Conservation (phyloP, 1,140 invertebrate genomes). For the Oncopodura yosiiana region DNA sequence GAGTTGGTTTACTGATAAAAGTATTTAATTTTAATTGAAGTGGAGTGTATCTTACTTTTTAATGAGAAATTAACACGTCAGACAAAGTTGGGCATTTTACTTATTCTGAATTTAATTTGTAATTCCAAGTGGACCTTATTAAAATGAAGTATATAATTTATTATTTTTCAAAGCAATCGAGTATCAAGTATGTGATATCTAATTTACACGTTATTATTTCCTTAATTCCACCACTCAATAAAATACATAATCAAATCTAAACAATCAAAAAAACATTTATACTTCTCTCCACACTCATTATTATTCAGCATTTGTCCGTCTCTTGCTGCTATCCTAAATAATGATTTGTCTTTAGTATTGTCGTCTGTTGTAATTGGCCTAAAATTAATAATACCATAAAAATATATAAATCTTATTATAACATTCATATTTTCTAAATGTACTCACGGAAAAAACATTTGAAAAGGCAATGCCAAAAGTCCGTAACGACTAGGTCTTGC, state of each 20-base stretch:
- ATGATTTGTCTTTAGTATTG: conserved; percentile 4
- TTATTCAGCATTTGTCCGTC: conserved; percentile 18
- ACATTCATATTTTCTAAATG: neutral
- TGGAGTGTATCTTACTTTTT: too few species aligned
- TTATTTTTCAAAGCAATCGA: too few species aligned
- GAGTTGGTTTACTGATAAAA: too few species aligned
- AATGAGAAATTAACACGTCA: too few species aligned
- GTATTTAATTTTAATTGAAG: too few species aligned
- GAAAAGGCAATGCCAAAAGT: conserved; percentile 21
- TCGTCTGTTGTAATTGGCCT: neutral
- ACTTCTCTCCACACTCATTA: conserved; percentile 15
- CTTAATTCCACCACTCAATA: conserved; percentile 25
- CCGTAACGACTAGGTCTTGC: conserved; percentile 19
- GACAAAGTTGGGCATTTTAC: too few species aligned
- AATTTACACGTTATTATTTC: too few species aligned
- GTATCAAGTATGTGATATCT: too few species aligned
- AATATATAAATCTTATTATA: neutral
- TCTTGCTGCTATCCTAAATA: conserved; percentile 14
- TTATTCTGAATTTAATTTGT: too few species aligned
- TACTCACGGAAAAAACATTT: conserved; percentile 28
- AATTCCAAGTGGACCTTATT: too few species aligned
- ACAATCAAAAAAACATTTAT: conserved; percentile 30
- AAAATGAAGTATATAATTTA: too few species aligned
- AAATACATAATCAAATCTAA: conserved; percentile 22
- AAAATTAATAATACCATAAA: neutral